Evolutionary conservation across 2,113 vertebrate species (phyloP), one percentile per base, ranked within the genome.

Genomic region (Nycticryphes semicollaris): DNA sequence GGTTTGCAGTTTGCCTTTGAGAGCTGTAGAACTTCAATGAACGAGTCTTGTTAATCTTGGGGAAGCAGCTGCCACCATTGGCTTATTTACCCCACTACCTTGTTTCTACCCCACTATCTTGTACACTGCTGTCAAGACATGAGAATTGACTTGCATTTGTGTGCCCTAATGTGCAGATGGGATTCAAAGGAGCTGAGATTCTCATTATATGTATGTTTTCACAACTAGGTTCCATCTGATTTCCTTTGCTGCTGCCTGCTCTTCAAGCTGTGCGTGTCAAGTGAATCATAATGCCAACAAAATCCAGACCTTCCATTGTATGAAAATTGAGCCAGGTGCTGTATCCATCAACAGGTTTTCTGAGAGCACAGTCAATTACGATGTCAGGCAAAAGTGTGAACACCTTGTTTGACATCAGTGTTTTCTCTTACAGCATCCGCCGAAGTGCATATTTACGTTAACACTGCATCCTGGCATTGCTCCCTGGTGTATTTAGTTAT

Each of bases 281-380:
- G 31, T 12, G 51, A 70, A 76, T 72, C 51, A n/a, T 15, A 72
- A 80, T 15, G 57, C 23, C 22, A 64, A 35, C 63, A 59, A 90
- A 90, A 28, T 25, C 51, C 67, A 87, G 67, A n/a, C 10, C 35
- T 39, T 60, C 27, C 3, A 1, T 3, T 23, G 45, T 1, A 5
- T 62, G 60, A 37, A 50, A 33, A 51, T 35, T 48, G 73, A 87
- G 51, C 56, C 82, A 31, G 51, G 68, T 76, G 73, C 77, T 27
- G 17, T 25, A 37, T 33, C 54, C 66, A 73, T 20, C 1, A 0
- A 11, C 2, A 7, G 4, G 4, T 23, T 20, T 21, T 37, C 64
- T 37, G 27, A 78, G 43, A 35, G 20, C 33, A 4, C 3, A 60
- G 45, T 23, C 77, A 15, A 1, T 39, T 15, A 28, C 3, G 15